Conservation (phyloP, 2,797 vertebrate genomes). For the Sebastes nivosus region DNA sequence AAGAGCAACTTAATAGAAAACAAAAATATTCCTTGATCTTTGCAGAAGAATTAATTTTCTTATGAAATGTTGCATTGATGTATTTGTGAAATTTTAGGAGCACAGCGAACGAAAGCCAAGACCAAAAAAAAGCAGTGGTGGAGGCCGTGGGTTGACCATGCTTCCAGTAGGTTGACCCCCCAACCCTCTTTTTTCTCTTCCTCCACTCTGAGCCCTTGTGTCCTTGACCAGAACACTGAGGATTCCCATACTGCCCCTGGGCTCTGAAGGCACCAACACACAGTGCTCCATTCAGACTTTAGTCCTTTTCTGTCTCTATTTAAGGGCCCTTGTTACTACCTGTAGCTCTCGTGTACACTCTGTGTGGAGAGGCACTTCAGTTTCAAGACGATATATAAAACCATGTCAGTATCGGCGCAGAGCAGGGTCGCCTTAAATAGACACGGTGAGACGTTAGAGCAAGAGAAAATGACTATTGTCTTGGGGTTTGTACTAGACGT, state of each 20-base stretch:
- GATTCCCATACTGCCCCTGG: constrained; percentile 82
- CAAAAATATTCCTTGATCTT: constrained; percentile 32
- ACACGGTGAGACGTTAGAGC: constrained; percentile 42
- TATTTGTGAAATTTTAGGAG: constrained; percentile 98
- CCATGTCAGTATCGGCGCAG: neutral
- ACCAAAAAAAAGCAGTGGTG: constrained; percentile 99
- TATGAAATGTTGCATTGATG: constrained; percentile 87
- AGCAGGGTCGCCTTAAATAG: constrained; percentile 81
- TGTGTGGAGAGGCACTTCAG: constrained; percentile 9
- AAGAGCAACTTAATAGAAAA: constrained; percentile 26
- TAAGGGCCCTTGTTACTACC: constrained; percentile 63
- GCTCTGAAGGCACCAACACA: constrained; percentile 73
- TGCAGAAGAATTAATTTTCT: constrained; percentile 41
- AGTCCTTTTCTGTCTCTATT: constrained; percentile 84
- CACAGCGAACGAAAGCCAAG: constrained; percentile 99
- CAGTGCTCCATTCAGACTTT: constrained; percentile 62
- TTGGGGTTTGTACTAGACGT: constrained; percentile 60
- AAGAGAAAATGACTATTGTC: constrained; percentile 75
- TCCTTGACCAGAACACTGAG: constrained; percentile 98
- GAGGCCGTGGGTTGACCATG: constrained; percentile 99
- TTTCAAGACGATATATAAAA: constrained; percentile 16
- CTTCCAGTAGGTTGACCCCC: constrained; percentile 98
- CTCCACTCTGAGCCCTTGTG: constrained; percentile 94
- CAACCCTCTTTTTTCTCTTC: constrained; percentile 83
- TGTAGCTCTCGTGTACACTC: constrained; percentile 3